Conservation (phyloP, 2,888 invertebrate genomes). For the Colostygia pectinataria region DNA sequence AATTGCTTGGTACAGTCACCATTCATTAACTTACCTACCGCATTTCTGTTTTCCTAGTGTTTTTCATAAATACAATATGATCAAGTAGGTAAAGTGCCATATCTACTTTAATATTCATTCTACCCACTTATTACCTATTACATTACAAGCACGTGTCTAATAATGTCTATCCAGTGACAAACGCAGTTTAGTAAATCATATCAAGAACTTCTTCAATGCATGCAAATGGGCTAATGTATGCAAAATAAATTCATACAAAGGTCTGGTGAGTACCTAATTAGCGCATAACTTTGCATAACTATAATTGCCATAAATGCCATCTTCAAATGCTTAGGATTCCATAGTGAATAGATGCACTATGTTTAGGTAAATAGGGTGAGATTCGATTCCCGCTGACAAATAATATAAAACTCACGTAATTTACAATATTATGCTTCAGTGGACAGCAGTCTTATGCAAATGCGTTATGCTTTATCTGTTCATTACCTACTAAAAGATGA, state of each 20-base stretch:
- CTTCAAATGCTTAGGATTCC: slow-evolving; percentile 24
- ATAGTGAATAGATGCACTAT: slow-evolving; percentile 13
- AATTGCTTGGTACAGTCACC: slow-evolving; percentile 9
- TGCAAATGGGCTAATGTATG: slow-evolving; percentile 32
- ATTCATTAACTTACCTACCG: slow-evolving; percentile 9
- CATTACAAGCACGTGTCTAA: slow-evolving; percentile 21
- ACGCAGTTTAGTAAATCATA: slow-evolving; percentile 20
- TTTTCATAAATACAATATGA: slow-evolving; percentile 13
- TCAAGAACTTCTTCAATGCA: slow-evolving; percentile 22
- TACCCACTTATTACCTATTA: neutral
- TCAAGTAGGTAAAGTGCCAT: no score
- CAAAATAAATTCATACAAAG: slow-evolving; percentile 9
- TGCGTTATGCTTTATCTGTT: slow-evolving; percentile 5
- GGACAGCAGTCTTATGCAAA: slow-evolving; percentile 11
- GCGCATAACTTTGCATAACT: slow-evolving; percentile 19
- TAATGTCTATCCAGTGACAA: neutral
- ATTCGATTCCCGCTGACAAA: neutral
- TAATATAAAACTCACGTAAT: neutral
- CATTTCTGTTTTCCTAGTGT: slow-evolving; percentile 16
- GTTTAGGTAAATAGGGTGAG: neutral
- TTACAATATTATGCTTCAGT: slow-evolving; percentile 1
- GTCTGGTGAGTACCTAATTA: neutral
- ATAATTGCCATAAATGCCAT: slow-evolving; percentile 25
- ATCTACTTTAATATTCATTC: no score
- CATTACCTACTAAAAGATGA: slow-evolving; percentile 1